phyloP scores from a whole-genome alignment of 1,140 invertebrate genomes.

The Drosophila mojavensis region DNA sequence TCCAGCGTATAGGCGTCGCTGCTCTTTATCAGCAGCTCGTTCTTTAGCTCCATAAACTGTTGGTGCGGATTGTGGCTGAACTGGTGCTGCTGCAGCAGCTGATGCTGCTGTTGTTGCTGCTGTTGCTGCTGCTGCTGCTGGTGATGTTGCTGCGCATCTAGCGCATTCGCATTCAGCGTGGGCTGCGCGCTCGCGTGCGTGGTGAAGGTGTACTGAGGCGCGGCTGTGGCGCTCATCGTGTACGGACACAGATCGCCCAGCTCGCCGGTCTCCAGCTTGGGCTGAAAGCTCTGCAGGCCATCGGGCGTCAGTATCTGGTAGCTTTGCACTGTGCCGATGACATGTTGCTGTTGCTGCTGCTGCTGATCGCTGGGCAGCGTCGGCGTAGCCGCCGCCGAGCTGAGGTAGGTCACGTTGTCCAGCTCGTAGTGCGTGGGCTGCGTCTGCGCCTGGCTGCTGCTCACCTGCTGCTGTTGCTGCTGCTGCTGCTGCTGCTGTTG shows the following conservation, averaged over 20 bases:
- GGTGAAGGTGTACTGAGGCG: constrained; percentile 75
- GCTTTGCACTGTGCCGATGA: constrained; percentile 81
- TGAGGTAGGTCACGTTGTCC: constrained; percentile 78
- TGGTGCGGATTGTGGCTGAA: constrained; percentile 73
- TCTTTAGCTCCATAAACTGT: constrained; percentile 82
- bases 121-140: constrained; percentile 64
- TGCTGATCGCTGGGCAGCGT: constrained; percentile 39
- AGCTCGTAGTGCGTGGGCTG: constrained; percentile 75
- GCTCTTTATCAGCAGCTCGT: constrained; percentile 78
- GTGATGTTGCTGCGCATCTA: constrained; percentile 63
- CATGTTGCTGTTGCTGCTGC: constrained; percentile 71
- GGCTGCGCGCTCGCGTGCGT: constrained; percentile 69
- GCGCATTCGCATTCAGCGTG: constrained; percentile 66
- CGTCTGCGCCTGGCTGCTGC: constrained; percentile 50
- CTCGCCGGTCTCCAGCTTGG: constrained; percentile 68
- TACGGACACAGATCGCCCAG: constrained; percentile 76
- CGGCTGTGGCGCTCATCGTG: constrained; percentile 52
- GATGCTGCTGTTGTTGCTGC: constrained; percentile 62
- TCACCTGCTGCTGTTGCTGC: constrained; percentile 51
- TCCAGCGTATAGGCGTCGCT: constrained; percentile 77
- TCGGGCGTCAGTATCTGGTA: constrained; percentile 82
- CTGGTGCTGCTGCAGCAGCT: constrained; percentile 66
- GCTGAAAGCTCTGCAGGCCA: constrained; percentile 77
- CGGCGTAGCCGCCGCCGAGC: constrained; percentile 68
- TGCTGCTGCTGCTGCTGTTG: constrained; percentile 47